Conservation (phyloP, 2,888 invertebrate genomes). For the Neoitamus cyanurus region DNA sequence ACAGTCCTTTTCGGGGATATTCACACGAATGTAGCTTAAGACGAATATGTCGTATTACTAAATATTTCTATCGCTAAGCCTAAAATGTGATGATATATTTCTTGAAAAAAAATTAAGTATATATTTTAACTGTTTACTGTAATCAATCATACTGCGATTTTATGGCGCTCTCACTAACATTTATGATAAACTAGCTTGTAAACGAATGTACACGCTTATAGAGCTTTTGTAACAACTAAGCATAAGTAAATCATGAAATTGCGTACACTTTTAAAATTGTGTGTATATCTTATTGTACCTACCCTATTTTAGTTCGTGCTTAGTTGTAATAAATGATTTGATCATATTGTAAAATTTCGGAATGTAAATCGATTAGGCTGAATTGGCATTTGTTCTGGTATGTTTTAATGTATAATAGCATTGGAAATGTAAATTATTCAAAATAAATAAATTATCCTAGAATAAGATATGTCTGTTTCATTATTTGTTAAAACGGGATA, state of each 20-base stretch:
- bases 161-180: slow-evolving; percentile 1
- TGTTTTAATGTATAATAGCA: neutral
- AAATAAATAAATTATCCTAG: slow-evolving; percentile 16
- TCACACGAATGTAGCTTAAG: neutral
- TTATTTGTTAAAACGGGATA: neutral
- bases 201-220: slow-evolving; percentile 25
- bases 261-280: neutral
- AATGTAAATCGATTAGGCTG: slow-evolving; percentile 14
- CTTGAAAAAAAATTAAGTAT: neutral
- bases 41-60: neutral
- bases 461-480: neutral
- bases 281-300: neutral
- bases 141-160: neutral
- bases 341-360: neutral
- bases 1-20: neutral
- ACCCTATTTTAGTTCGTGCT: neutral
- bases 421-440: neutral
- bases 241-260: neutral
- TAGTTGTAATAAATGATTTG: neutral
- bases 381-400: slow-evolving; percentile 11
- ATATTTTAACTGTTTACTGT: neutral
- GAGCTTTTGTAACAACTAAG: slow-evolving; percentile 18
- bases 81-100: slow-evolving; percentile 24
- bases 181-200: slow-evolving; percentile 3
- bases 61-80: neutral